Evolutionary conservation across 1,140 invertebrate genomes (phyloP).

Genomic region (Drosophila subobscura): DNA sequence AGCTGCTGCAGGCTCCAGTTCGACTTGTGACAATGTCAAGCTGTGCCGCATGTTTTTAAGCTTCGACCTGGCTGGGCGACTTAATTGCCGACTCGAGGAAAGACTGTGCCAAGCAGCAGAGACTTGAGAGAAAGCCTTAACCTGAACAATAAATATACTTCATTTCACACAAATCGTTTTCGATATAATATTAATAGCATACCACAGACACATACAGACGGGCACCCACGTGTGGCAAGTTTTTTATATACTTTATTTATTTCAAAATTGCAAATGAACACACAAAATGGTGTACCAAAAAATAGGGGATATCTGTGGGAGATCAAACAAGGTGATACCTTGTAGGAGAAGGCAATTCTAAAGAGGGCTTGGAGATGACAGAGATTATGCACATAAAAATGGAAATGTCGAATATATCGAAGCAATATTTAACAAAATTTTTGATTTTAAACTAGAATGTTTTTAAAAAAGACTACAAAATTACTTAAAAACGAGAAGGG

Average conservation of each 20-base stretch:
- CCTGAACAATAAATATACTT: conserved; percentile 22
- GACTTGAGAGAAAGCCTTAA: conserved; percentile 36
- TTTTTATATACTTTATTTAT: conserved; percentile 26
- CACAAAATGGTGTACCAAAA: conserved; percentile 23
- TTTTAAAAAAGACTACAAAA: no score
- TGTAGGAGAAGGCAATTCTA: no score
- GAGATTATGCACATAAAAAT: no score
- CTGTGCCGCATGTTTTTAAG: conserved; percentile 19
- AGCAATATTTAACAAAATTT: no score
- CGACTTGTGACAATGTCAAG: conserved; percentile 26
- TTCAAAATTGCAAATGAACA: conserved; percentile 16
- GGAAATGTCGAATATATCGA: no score
- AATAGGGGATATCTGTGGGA: no score
- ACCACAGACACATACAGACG: background rate
- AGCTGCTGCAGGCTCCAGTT: conserved; percentile 2
- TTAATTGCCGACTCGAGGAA: conserved; percentile 38
- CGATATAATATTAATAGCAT: conserved; percentile 32
- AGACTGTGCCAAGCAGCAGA: background rate
- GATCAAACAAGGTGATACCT: background rate
- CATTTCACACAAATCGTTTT: background rate
- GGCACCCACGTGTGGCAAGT: conserved; percentile 23
- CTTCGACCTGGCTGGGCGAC: conserved; percentile 19
- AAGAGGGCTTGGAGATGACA: no score
- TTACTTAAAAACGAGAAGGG: no score
- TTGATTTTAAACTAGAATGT: no score